A percentile compares a stretch with the other conserved stretches of the same genome.
Evolutionary conservation across 2,797 vertebrate genomes (phyloP).

Genomic region (Bryconaethiops microstoma): DNA sequence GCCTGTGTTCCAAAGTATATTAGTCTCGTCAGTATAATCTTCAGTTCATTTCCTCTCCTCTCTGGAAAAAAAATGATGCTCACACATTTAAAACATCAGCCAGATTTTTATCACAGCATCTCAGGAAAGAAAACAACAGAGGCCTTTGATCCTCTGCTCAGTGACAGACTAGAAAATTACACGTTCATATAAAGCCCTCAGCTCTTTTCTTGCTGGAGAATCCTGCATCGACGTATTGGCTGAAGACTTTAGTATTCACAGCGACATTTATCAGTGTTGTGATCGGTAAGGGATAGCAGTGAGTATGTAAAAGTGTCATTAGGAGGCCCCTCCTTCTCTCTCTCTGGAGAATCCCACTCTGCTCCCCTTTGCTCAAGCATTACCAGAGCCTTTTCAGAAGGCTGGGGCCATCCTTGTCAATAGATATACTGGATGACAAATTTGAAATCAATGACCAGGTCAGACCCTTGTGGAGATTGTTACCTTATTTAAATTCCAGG

Average conservation of each 20-base stretch:
- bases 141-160: slow-evolving; percentile 45
- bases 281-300: slow-evolving; percentile 55
- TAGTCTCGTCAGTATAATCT: too few relatives aligned
- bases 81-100: not conserved
- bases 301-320: slow-evolving; percentile 66
- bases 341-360: slow-evolving; percentile 54
- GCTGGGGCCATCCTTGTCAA: slow-evolving; percentile 61
- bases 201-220: slow-evolving; percentile 22
- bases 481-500: slow-evolving; percentile 65
- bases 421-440: slow-evolving; percentile 68
- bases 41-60: too few relatives aligned
- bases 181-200: slow-evolving; percentile 52
- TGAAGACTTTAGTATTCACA: slow-evolving; percentile 59
- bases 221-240: slow-evolving; percentile 52
- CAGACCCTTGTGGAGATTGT: slow-evolving; percentile 56
- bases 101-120: not conserved
- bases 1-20: too few relatives aligned
- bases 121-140: slow-evolving; percentile 32
- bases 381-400: slow-evolving; percentile 54
- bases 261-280: slow-evolving; percentile 59
- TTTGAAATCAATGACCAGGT: slow-evolving; percentile 68
- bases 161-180: slow-evolving; percentile 50
- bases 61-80: too few relatives aligned
- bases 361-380: slow-evolving; percentile 52
- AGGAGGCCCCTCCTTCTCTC: slow-evolving; percentile 32